Percentiles rank a stretch among this genome's conserved stretches.
phyloP scores from a whole-genome alignment of 2,888 invertebrate species.

The Mactromeris polynyma region DNA sequence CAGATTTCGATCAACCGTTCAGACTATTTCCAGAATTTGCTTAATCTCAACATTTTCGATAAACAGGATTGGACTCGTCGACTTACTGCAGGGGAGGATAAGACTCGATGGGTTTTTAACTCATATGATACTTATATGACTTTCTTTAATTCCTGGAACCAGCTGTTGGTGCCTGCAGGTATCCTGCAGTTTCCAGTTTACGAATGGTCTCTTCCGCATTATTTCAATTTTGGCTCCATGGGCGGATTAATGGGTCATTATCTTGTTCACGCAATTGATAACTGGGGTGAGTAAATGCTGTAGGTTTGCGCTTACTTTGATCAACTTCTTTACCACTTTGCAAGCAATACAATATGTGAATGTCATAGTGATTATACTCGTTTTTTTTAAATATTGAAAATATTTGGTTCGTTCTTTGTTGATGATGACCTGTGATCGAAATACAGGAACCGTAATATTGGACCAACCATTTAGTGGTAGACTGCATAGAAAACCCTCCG shows the following conservation, averaged over 20 bases:
- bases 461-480: too few species aligned
- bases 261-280: conserved; percentile 80
- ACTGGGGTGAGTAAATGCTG: conserved; percentile 75
- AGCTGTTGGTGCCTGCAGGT: conserved; percentile 83
- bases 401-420: too few species aligned
- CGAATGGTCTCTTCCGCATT: conserved; percentile 78
- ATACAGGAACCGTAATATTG: too few species aligned
- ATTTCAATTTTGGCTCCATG: conserved; percentile 83
- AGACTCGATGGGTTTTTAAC: conserved; percentile 72
- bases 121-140: conserved; percentile 75
- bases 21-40: conserved; percentile 89
- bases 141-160: conserved; percentile 81
- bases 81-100: conserved; percentile 72
- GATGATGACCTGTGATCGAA: too few species aligned
- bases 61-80: conserved; percentile 81
- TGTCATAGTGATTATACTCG: too few species aligned
- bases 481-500: too few species aligned
- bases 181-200: conserved; percentile 84
- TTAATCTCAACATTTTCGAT: conserved; percentile 88
- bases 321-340: too few species aligned
- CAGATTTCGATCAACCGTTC: conserved; percentile 88
- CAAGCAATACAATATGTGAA: too few species aligned
- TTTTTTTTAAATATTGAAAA: too few species aligned
- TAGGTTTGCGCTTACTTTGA: too few species aligned
- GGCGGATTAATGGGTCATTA: conserved; percentile 80